phyloP scores from a whole-genome alignment of 2,888 invertebrate species.

The Apantesis nais region DNA sequence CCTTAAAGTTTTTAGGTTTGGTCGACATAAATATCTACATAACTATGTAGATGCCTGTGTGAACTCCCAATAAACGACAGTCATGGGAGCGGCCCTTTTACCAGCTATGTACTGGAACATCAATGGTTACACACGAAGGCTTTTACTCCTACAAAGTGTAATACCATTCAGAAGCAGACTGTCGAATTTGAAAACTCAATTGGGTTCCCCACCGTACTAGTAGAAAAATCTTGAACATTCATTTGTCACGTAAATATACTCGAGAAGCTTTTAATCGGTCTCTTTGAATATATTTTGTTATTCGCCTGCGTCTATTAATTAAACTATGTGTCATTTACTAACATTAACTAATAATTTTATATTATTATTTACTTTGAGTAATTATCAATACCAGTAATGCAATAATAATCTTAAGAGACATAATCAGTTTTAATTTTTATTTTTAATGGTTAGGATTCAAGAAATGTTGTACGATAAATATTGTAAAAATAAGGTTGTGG shows the following conservation, averaged over 20 bases:
- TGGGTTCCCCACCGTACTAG: not conserved
- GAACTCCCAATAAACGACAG: slow-evolving; percentile 24
- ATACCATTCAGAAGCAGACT: slow-evolving; percentile 5
- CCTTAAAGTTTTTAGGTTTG: not conserved
- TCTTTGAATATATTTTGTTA: not conserved
- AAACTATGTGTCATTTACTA: not conserved
- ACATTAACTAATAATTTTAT: too few species aligned
- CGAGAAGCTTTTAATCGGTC: not conserved
- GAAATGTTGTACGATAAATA: too few species aligned
- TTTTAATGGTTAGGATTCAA: too few species aligned
- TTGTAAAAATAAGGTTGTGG: too few species aligned
- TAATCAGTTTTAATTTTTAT: too few species aligned
- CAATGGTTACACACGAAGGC: slow-evolving; percentile 24
- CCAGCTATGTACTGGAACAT: slow-evolving; percentile 20
- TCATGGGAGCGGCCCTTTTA: slow-evolving; percentile 25
- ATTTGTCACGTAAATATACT: not conserved
- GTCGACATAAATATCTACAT: not conserved
- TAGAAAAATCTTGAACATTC: not conserved
- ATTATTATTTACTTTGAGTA: too few species aligned
- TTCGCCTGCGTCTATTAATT: not conserved
- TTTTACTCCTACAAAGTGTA: slow-evolving; percentile 26
- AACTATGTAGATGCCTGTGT: slow-evolving; percentile 6
- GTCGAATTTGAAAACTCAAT: not conserved
- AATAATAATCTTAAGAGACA: too few species aligned
- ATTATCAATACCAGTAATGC: too few species aligned